Evolutionary conservation across 2,888 invertebrate genomes (phyloP), one percentile per base, ranked within the genome.

Genomic region (Heterodera filipjevi): DNA sequence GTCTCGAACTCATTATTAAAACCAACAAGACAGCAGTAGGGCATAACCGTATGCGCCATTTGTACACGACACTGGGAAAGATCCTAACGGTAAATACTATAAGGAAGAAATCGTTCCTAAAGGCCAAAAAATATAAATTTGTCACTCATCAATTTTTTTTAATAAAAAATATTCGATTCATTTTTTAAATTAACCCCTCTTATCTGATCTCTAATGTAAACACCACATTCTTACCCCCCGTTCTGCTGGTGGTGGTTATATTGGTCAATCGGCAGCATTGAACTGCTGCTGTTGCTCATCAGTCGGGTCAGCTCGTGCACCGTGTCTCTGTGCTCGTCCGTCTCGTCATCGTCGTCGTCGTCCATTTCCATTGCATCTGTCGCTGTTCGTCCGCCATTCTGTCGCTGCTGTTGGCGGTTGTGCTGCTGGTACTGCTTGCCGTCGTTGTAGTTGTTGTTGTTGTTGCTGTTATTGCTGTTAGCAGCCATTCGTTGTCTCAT

Each of bases 321-420:
- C 8, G 75, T 33, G 33, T 66, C 32, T 12, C 46, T 32, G 10
- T 77, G 80, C 30, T 82, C 80, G 16, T 71, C 77, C 59, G 53
- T 46, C 32, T 46, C 71, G 76, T 35, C 39, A n/a, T 39, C 12
- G 39, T 53, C 53, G 5, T 16, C 22, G 19, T 19, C 35, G 39
- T 53, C 53, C 27, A 39, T 80, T 81, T 44, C 72, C 44, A 44
- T 33, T 22, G 22, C 72, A 71, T n/a, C 32, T 44, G 35, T 35
- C 39, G 49, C 49, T 3, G 1, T 32, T 71, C 49, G 27, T 46
- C 32, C 14, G 46, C 49, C 49, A 3, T 49, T 49, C 16, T 49
- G 49, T 19, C 16, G 49, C 16, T 49, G 49, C 39, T 39, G 39
- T 0, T 39, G 39, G 39, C 12, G 39, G 39, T 39, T 0, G 39